Evolutionary conservation across 1,140 invertebrate genomes (phyloP).

Genomic region (Dendrolimus punctatus): DNA sequence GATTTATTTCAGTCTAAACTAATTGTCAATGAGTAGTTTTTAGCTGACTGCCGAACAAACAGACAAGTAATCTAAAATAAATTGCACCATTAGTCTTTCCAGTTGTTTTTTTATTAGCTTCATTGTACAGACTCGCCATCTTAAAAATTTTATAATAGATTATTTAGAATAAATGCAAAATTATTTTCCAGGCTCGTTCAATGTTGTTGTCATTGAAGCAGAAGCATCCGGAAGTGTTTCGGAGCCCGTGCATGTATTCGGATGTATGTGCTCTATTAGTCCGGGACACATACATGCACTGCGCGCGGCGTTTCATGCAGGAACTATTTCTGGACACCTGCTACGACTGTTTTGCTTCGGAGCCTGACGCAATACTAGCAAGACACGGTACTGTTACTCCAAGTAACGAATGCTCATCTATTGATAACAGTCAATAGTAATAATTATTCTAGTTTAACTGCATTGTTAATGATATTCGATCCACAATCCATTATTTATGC

Average conservation of each 20-base stretch:
- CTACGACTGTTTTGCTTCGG: slow-evolving; percentile 76
- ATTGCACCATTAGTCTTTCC: not conserved
- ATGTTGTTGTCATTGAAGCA: slow-evolving; percentile 88
- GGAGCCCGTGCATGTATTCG: slow-evolving; percentile 94
- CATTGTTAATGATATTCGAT: too few species aligned
- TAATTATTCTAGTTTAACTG: too few species aligned
- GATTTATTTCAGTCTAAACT: too few species aligned
- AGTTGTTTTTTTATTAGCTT: slow-evolving; percentile 1
- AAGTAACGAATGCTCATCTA: too few species aligned
- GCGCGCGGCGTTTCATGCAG: slow-evolving; percentile 90
- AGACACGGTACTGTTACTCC: slow-evolving; percentile 18
- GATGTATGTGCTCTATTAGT: slow-evolving; percentile 89
- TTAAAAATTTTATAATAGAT: not conserved
- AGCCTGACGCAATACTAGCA: slow-evolving; percentile 45
- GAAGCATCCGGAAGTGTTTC: slow-evolving; percentile 85
- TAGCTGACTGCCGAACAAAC: too few species aligned
- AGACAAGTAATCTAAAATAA: too few species aligned
- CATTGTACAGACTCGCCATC: not conserved
- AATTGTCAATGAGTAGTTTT: too few species aligned
- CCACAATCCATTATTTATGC: too few species aligned
- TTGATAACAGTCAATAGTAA: too few species aligned
- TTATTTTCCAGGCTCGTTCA: slow-evolving; percentile 72
- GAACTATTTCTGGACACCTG: slow-evolving; percentile 93
- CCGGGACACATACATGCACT: slow-evolving; percentile 85
- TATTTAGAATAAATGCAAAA: not conserved